These are phyloP conservation scores for Drosophila rufa DNA, from an alignment of 1,140 invertebrate species.

Conservation along the genomic window DNA sequence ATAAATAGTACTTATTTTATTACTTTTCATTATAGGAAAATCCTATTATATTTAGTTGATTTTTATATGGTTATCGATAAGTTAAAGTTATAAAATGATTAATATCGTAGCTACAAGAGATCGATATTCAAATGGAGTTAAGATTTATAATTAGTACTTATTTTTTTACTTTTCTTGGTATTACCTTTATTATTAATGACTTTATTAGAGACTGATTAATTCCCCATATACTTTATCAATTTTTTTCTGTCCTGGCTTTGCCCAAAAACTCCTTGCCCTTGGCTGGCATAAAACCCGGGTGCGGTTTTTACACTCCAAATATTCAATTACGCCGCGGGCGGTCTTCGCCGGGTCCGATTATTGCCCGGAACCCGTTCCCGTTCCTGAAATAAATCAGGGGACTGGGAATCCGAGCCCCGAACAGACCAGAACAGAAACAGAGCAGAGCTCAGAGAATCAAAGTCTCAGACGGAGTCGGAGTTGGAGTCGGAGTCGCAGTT, in stretches of 20 bases:
- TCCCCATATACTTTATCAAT: neutral
- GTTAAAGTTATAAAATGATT: too few relatives aligned
- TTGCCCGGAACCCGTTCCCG: slow-evolving; percentile 44
- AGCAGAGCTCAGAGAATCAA: slow-evolving; percentile 11
- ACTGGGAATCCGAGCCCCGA: neutral
- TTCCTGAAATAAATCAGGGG: slow-evolving; percentile 21
- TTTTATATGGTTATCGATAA: too few relatives aligned
- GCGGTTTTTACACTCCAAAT: slow-evolving; percentile 82
- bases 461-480: slow-evolving; percentile 1
- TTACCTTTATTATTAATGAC: neutral
- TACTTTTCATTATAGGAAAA: too few relatives aligned
- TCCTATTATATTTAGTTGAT: too few relatives aligned
- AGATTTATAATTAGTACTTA: too few relatives aligned
- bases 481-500: slow-evolving; percentile 16
- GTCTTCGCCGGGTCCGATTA: slow-evolving; percentile 62
- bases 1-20: too few relatives aligned
- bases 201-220: slow-evolving; percentile 14
- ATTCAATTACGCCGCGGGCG: slow-evolving; percentile 79
- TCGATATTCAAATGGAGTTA: too few relatives aligned
- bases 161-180: too few relatives aligned
- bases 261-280: neutral
- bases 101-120: too few relatives aligned
- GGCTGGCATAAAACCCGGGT: slow-evolving; percentile 43
- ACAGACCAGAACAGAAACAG: neutral
- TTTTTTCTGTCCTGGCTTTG: neutral